Base-by-base conservation (phyloP, 2,797 vertebrate genomes). In the Pseudomugil tenellus region DNA sequence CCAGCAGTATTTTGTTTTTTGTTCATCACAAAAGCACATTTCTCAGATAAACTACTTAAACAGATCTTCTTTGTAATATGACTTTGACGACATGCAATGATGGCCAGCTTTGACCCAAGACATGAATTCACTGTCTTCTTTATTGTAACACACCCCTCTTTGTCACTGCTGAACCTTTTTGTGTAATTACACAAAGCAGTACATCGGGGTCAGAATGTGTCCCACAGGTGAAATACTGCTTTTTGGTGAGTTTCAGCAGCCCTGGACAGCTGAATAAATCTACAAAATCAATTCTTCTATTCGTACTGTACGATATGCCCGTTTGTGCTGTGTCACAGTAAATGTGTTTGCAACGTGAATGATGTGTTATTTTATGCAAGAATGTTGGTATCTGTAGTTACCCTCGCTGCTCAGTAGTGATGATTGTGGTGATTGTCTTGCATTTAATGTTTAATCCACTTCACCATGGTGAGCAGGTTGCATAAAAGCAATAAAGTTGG, bases 61-160 rank as follows among this genome's bases (percentile, higher is more conserved):
- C 68, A 79, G 28, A 77, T 56, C 34, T 16, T 64, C 53, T 74
- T 57, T 72, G 56, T 69, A 16, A 4, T 34, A 54, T 46, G 70
- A 43, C 77, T 63, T 79, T 57, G 70, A 70, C 46, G 31, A 14
- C 43, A 35, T 70, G 58, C 58, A 74, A 35, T 39, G 31, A 61
- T 72, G 63, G 46, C 37, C 77, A 87, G 83, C 65, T 86, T 72
- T 79, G 63, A 66, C 76, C 76, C 72, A 32, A 68, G 58, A 70
- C n/a, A 70, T 69, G 60, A 69, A 77, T 77, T 63, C 31, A 10
- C 57, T 54, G 67, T 63, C 56, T 57, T 64, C 39, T 31, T 6
- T 14, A 46, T 11, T 55, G 46, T 43, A 64, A 53, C 59, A 46
- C 51, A 31, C 68, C 35, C 29, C 48, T 41, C 52, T 84, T 74